phyloP scores from a whole-genome alignment of 1,140 invertebrate genomes.

The Calliphora vicina region DNA sequence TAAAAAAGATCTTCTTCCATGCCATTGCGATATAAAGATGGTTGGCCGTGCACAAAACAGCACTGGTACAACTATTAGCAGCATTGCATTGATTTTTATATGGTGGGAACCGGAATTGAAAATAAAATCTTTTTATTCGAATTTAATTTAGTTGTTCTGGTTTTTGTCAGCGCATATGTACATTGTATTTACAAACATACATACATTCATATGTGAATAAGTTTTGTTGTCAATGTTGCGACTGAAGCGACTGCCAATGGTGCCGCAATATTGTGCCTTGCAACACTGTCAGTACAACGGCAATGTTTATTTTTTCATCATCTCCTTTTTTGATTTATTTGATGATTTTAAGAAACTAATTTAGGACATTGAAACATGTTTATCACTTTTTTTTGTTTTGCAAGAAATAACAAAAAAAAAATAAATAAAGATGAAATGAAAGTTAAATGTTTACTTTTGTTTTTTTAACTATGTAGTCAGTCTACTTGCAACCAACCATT shows the following conservation, averaged over 20 bases:
- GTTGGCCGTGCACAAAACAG: background rate
- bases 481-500: background rate
- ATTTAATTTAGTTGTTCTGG: slow-evolving; percentile 13
- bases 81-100: background rate
- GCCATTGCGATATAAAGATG: background rate
- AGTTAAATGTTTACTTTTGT: background rate
- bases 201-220: too few relatives aligned
- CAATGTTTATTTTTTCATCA: background rate
- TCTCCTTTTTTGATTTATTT: slow-evolving; percentile 21
- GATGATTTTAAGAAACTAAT: slow-evolving; percentile 25
- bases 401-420: background rate
- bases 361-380: slow-evolving; percentile 26
- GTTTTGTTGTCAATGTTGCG: background rate
- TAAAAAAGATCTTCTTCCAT: background rate
- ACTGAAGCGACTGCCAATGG: background rate
- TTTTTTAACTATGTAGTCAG: background rate
- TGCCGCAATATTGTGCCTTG: background rate
- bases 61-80: background rate
- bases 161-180: background rate
- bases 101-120: slow-evolving; percentile 3
- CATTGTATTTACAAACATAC: too few relatives aligned
- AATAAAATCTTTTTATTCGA: background rate
- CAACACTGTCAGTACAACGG: too few relatives aligned
- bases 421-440: background rate
- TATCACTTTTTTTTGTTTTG: background rate